Evolutionary conservation across 2,113 vertebrate genomes (phyloP).

Genomic region (Emberiza fucata): DNA sequence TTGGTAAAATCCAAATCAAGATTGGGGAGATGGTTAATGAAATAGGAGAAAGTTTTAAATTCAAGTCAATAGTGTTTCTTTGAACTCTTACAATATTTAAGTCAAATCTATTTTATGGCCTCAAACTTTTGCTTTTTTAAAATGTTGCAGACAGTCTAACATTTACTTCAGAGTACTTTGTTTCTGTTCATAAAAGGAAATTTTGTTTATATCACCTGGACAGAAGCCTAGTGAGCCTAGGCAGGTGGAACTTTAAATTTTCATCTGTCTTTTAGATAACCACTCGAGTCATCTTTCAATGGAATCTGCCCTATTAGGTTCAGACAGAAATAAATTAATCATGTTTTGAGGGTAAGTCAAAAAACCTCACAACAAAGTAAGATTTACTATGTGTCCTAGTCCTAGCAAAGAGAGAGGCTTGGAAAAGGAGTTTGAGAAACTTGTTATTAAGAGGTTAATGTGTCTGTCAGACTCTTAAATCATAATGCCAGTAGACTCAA

Average conservation of each 20-base stretch:
- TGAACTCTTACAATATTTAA: background rate
- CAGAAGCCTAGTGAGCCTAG: background rate
- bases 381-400: background rate
- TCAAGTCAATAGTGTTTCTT: background rate
- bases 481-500: background rate
- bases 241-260: background rate
- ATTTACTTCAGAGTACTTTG: background rate
- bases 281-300: background rate
- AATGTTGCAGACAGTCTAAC: background rate
- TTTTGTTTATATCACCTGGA: background rate
- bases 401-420: background rate
- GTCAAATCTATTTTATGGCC: background rate
- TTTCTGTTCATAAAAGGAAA: background rate
- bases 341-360: background rate
- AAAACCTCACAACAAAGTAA: background rate
- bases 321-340: background rate
- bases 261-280: background rate
- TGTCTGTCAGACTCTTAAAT: slow-evolving; percentile 4
- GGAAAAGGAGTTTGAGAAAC: background rate
- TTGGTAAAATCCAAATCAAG: background rate
- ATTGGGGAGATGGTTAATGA: background rate
- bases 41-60: background rate
- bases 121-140: background rate
- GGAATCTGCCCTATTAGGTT: background rate
- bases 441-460: slow-evolving; percentile 6